A percentile compares a stretch with the other conserved stretches of the same genome.
Evolutionary conservation across 1,140 invertebrate species (phyloP).

Genomic region (Druon quercuslanigerum): DNA sequence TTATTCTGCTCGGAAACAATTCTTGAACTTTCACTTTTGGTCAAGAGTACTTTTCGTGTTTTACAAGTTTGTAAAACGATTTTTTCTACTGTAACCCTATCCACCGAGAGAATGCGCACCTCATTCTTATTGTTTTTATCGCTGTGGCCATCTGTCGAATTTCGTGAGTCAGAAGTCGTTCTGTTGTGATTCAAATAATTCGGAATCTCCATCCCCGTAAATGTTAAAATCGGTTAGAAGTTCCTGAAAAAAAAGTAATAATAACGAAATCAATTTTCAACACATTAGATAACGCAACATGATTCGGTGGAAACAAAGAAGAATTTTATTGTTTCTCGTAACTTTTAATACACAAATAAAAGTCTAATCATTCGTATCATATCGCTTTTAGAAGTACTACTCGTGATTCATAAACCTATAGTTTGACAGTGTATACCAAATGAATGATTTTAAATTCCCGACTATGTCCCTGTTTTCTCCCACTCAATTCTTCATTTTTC

Average conservation of each 20-base stretch:
- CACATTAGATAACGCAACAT: too few relatives aligned
- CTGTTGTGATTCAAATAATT: background rate
- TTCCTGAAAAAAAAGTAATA: conserved; percentile 17
- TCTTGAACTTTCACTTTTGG: conserved; percentile 52
- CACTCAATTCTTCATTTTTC: too few relatives aligned
- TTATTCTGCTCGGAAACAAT: conserved; percentile 43
- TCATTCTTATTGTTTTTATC: conserved; percentile 1
- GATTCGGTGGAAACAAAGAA: too few relatives aligned
- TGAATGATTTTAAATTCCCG: too few relatives aligned
- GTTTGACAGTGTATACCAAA: too few relatives aligned
- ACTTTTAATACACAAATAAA: too few relatives aligned
- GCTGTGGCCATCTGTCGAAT: background rate
- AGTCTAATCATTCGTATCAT: too few relatives aligned
- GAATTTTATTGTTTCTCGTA: too few relatives aligned
- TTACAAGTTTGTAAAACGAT: conserved; percentile 53
- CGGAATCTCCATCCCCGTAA: conserved; percentile 8
- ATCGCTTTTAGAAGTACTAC: too few relatives aligned
- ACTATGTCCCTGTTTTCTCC: too few relatives aligned
- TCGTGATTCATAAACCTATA: too few relatives aligned
- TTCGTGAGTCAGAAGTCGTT: background rate
- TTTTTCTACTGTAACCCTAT: conserved; percentile 59
- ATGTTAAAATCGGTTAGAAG: background rate
- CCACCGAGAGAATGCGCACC: conserved; percentile 33
- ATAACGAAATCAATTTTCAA: background rate
- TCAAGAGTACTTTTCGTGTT: conserved; percentile 51